Percentiles rank a stretch among this genome's conserved stretches.
Conservation (phyloP, 2,113 vertebrate species). For the Otocyon megalotis region DNA sequence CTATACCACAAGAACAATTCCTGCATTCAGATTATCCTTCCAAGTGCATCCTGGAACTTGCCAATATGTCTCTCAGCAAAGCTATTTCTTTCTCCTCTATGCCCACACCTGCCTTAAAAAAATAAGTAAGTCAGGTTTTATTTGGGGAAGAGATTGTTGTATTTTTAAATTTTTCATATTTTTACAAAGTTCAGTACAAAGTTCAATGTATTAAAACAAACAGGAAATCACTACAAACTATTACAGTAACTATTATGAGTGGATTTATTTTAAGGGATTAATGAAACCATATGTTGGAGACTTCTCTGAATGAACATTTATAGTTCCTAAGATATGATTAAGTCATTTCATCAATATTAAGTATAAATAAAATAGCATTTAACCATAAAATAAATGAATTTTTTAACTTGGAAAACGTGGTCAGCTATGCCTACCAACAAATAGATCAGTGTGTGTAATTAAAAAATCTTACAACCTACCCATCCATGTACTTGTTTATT, state of each 20-base stretch:
- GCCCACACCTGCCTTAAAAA: background rate
- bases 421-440: background rate
- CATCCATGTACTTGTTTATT: background rate
- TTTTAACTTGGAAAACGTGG: conserved; percentile 6
- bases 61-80: background rate
- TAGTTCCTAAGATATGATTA: background rate
- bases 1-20: background rate
- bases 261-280: background rate
- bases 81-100: background rate
- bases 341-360: background rate
- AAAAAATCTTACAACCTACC: background rate
- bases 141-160: background rate
- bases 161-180: background rate
- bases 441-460: background rate
- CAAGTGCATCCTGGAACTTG: background rate
- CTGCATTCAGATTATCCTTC: background rate
- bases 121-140: background rate
- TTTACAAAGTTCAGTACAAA: background rate
- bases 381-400: background rate
- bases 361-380: background rate
- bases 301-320: background rate
- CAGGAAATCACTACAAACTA: background rate
- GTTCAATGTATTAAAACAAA: background rate
- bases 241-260: background rate
- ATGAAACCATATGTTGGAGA: background rate